Percentiles rank a stretch among this genome's conserved stretches.
Evolutionary conservation across 2,888 invertebrate genomes (phyloP).

Genomic region (Psylliodes chrysocephalus): DNA sequence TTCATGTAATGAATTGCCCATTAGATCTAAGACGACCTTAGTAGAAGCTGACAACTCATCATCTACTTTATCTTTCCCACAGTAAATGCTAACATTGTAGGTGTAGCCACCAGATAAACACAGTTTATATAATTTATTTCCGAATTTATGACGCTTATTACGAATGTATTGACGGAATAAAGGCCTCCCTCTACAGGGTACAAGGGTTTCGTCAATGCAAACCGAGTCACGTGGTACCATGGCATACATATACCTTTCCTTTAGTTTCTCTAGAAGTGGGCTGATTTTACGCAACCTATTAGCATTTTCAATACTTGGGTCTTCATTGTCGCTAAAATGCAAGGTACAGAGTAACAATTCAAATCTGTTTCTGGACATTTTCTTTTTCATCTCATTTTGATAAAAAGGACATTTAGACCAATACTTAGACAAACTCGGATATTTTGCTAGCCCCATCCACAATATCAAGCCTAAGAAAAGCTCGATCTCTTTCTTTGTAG

Average conservation of each 20-base stretch:
- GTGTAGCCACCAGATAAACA: constrained; percentile 32
- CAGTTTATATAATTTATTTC: constrained; percentile 38
- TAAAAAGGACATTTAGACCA: neutral
- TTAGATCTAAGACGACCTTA: no score
- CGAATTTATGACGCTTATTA: constrained; percentile 49
- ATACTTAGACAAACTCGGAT: neutral
- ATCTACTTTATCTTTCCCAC: constrained; percentile 21
- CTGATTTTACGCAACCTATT: neutral
- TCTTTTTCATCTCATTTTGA: neutral
- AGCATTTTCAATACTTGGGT: neutral
- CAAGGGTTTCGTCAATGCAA: constrained; percentile 27
- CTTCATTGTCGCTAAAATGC: neutral
- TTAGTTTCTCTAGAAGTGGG: neutral
- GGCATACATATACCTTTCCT: neutral
- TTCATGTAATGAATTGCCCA: constrained; percentile 41
- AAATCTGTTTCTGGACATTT: neutral
- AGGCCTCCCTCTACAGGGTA: constrained; percentile 51
- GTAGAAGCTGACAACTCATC: constrained; percentile 42
- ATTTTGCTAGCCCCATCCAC: neutral
- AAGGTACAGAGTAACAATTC: neutral
- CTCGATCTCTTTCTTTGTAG: neutral
- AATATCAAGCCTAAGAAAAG: neutral
- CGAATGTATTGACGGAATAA: constrained; percentile 42
- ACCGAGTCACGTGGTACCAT: neutral
- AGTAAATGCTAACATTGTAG: constrained; percentile 34